These are phyloP conservation scores for Xestia ashworthii DNA, from an alignment of 2,888 invertebrate species.

Conservation along the genomic window DNA sequence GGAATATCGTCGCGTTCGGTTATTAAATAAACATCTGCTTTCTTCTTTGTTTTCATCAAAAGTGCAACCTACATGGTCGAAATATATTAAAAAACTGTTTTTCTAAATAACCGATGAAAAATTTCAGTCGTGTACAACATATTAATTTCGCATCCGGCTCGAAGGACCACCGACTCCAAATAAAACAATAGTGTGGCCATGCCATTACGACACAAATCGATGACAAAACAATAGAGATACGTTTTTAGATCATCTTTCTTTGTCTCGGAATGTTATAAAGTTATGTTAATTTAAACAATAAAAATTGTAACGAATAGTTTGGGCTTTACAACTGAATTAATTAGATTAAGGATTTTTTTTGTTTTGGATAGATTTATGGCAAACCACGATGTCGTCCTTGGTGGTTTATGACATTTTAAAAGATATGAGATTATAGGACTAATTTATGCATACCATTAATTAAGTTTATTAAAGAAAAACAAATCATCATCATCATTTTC, in stretches of 20 bases:
- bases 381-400: neutral
- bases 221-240: slow-evolving; percentile 17
- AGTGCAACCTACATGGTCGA: too few relatives aligned
- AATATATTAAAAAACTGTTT: too few relatives aligned
- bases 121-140: neutral
- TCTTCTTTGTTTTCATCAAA: too few relatives aligned
- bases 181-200: neutral
- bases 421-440: neutral
- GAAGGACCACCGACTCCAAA: neutral
- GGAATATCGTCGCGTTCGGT: too few relatives aligned
- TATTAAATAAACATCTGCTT: too few relatives aligned
- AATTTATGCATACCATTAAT: neutral
- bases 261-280: slow-evolving; percentile 25
- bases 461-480: neutral
- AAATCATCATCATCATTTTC: neutral
- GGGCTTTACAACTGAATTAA: neutral
- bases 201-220: slow-evolving; percentile 3
- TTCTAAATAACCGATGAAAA: too few relatives aligned
- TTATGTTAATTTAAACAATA: slow-evolving; percentile 42
- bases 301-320: slow-evolving; percentile 22
- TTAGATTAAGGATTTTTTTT: neutral
- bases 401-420: neutral
- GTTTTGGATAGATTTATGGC: slow-evolving; percentile 22
- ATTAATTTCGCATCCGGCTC: neutral
- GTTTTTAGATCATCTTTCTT: slow-evolving; percentile 16